Base-by-base conservation (phyloP, 2,113 vertebrate genomes). In the Colius striatus region DNA sequence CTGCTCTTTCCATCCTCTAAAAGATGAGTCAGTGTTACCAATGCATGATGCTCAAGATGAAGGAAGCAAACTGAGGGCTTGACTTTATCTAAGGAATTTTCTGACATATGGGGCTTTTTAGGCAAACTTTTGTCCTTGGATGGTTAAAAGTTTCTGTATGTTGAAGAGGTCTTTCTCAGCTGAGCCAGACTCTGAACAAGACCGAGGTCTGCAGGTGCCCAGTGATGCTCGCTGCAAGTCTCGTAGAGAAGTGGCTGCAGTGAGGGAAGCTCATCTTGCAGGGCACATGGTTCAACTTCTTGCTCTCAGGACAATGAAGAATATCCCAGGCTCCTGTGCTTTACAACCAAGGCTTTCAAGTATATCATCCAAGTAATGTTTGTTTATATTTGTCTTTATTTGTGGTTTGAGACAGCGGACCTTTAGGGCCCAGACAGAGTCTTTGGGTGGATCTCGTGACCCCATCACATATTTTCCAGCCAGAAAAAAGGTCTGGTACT, bases 201-300 rank as follows among this genome's bases (percentile, higher is more conserved):
- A 18, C 36, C 0, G 1, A 58, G 13, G 16, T 48, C 38, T 79
- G 21, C 43, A 84, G 18, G 12, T 48, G 6, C 16, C 38, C 38
- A 54, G 55, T 1, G 1, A 21, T 41, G 29, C 18, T 79, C 1
- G 0, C 55, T 79, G 22, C 10, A 43, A n/a, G 19, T 25, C 45
- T 63, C 5, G 21, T 29, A 14, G 29, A 70, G 55, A 58, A 70
- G 21, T 10, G n/a, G 22, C 38, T 87, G 55, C 5, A 58, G 25
- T 11, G 18, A 11, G 17, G 11, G 21, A 68, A 78, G 43, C 21
- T 79, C 41, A 57, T 9, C 17, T 66, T 18, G 47, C 32, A 63
- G n/a, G 6, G 11, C 19, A 27, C 0, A 0, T 11, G 16, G 13
- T 47, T 61, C 38, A 74, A 4, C 16, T 51, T 68, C 45, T 74